Evolutionary conservation across 2,113 vertebrate genomes (phyloP).

Genomic region (Upupa epops): DNA sequence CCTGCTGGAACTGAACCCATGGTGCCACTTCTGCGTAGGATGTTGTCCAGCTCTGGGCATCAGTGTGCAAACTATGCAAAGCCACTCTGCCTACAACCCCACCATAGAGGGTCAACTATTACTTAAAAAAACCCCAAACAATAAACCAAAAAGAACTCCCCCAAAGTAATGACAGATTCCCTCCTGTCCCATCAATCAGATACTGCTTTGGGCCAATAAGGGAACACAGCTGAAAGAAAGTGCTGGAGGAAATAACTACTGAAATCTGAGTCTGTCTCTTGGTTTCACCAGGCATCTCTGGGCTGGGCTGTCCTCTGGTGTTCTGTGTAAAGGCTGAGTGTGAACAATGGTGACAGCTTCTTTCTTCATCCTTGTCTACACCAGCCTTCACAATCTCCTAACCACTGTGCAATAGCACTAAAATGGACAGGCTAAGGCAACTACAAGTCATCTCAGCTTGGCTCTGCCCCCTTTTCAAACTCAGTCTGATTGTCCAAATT

Average conservation of each 20-base stretch:
- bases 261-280: background rate
- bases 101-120: background rate
- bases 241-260: background rate
- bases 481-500: background rate
- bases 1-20: background rate
- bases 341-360: background rate
- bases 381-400: background rate
- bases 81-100: background rate
- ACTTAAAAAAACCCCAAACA: background rate
- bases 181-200: background rate
- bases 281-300: background rate
- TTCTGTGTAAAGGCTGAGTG: background rate
- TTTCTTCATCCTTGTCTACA: background rate
- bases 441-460: background rate
- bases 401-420: background rate
- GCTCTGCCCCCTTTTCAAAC: background rate
- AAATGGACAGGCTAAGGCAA: background rate
- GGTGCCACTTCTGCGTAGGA: background rate
- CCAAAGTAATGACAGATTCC: background rate
- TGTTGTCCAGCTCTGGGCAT: background rate
- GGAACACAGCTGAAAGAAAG: background rate
- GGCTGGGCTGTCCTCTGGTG: background rate
- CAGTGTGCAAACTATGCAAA: background rate
- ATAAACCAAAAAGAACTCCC: background rate
- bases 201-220: background rate